These are phyloP conservation scores for Heliconius eleuchia DNA, from an alignment of 1,140 invertebrate genomes.

Conservation along the genomic window DNA sequence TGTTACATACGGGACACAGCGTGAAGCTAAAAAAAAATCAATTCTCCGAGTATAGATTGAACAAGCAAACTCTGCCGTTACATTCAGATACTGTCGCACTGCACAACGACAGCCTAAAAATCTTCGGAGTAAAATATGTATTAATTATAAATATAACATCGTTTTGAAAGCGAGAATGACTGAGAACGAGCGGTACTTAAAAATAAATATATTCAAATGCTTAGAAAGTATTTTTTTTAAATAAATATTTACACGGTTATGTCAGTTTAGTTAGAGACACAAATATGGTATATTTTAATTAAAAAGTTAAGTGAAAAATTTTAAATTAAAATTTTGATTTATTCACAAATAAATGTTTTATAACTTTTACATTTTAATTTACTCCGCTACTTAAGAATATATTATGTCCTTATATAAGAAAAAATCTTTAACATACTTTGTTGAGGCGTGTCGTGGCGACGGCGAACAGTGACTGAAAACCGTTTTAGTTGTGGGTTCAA, in stretches of 20 bases:
- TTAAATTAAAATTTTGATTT: not conserved
- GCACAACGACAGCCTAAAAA: no score
- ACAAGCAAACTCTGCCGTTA: no score
- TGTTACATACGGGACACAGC: no score
- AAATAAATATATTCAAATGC: constrained; percentile 3
- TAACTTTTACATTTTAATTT: not conserved
- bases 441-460: no score
- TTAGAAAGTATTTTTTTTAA: not conserved
- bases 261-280: not conserved
- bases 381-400: no score
- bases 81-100: no score
- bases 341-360: not conserved
- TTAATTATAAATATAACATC: not conserved
- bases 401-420: no score
- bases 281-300: not conserved
- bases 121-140: not conserved
- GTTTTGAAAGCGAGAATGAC: not conserved
- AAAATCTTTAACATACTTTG: no score
- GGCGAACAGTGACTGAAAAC: no score
- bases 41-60: no score
- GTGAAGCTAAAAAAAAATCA: no score
- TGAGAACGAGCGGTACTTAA: not conserved
- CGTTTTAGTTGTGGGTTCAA: no score
- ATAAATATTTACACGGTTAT: constrained; percentile 5
- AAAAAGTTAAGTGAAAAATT: not conserved